Evolutionary conservation across 2,113 vertebrate genomes (phyloP), one percentile per base, ranked within the genome.

Genomic region (Cryptotis parvus): DNA sequence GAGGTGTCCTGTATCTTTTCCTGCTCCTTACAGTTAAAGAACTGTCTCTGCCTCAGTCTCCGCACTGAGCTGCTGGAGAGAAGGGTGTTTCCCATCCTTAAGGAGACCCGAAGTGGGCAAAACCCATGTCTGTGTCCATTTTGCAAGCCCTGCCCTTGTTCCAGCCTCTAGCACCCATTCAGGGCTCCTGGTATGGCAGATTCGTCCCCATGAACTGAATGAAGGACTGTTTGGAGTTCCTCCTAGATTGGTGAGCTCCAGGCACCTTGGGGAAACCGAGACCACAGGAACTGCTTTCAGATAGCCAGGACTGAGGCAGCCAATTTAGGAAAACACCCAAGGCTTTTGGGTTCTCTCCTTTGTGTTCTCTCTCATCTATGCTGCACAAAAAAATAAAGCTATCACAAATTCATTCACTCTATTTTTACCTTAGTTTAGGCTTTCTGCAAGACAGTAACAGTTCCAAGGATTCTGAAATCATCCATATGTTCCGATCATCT

Each of bases 361-460:
- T 87, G 58, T 12, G n/a, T n/a, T n/a, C 84, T 92, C 69, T 75
- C 69, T 73, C 37, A 37, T 87, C 80, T 88, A 70, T 72, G 78
- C 87, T 8, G 49, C 39, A 88, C 15, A 78, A 45, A 93, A 45
- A 93, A 89, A 77, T 16, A 74, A 63, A 84, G 39, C 90, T 69
- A 63, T 83, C 41, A 41, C 72, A 94, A 91, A 66, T 65, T 69
- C 33, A 93, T 58, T 87, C 29, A 55, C 58, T 91, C 92, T 73
- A 52, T 69, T 89, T 94, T 89, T 61, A 92, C 11, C 31, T 81
- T 72, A 82, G 74, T 29, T 78, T 85, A 82, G 91, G 69, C 83
- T 76, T 93, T 93, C 79, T 77, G 39, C 52, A 43, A 85, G 66
- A 94, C 90, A 74, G 82, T 52, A 70, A 91, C 92, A 86, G n/a